Conservation (phyloP, 2,113 vertebrate species). For the Elaphurus davidianus region DNA sequence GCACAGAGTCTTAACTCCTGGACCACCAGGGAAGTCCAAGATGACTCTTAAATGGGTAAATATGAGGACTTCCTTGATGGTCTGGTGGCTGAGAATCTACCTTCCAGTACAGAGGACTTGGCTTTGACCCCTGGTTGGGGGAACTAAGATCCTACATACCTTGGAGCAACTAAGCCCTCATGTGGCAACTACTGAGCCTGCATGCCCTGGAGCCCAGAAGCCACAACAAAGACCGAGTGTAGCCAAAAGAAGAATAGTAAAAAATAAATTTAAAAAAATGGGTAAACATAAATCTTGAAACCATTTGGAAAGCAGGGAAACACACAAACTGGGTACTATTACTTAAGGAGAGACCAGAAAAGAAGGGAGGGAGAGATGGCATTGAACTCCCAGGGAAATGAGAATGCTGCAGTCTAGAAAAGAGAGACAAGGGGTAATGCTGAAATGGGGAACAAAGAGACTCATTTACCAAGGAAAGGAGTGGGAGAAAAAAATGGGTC, state of each 20-base stretch:
- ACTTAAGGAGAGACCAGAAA: constrained; percentile 18
- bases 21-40: background rate
- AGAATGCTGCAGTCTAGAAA: background rate
- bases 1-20: background rate
- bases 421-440: background rate
- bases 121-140: background rate
- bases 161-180: background rate
- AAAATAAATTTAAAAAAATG: background rate
- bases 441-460: background rate
- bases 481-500: background rate
- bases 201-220: background rate
- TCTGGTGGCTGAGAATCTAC: background rate
- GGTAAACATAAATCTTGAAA: background rate
- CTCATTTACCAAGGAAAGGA: constrained; percentile 10
- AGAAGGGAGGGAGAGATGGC: background rate
- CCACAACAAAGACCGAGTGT: background rate
- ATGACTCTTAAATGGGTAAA: background rate
- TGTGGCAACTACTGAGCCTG: background rate
- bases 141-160: background rate
- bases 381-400: background rate
- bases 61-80: background rate
- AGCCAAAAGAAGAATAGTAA: background rate
- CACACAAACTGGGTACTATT: background rate
- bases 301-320: background rate
- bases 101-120: background rate